Base-by-base conservation (phyloP, 1,140 invertebrate genomes). In the Berghia stephanieae region DNA sequence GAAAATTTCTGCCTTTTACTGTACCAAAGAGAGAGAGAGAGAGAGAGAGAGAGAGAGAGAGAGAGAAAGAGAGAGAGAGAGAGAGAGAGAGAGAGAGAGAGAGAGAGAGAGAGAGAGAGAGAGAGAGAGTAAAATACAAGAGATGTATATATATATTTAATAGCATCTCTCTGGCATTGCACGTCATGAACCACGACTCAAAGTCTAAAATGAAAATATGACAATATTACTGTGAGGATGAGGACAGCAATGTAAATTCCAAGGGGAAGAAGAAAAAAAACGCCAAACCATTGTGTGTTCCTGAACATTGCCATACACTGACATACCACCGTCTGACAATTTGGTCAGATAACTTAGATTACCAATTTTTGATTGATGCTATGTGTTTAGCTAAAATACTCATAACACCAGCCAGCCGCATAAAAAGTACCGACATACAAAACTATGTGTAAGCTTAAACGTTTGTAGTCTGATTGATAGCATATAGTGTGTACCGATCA, bases 81-180 rank as follows among this genome's bases (percentile, higher is more conserved):
- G 5, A 60, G 21, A 60, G 55, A 27, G 55, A 6, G 55, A 6
- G 55, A 60, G 34, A 60, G 34, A 60, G n/a, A 60, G 21, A 60
- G 21, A 4, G 21, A 60, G 55, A 8, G 4, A 6, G 55, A 60
- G n/a, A 31, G 5, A 60, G 55, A 27, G 55, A n/a, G 24, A 27
- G 66, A 38, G n/a, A 68, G 44, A 38, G 21, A 24, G 27, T 27
- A 21, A 46, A 24, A 2, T 46, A 55, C 52, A 52, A 34, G 21
- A 72, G 57, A 21, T 18, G 46, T 72, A 72, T 36, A 72, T 52
- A 72, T 52, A 72, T 72, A 72, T 72, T 52, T 52, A 44, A 31
- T 34, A 46, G 24, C 70, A 72, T 55, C 34, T 52, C 16, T 1
- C 3, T 72, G 46, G 44, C 52, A 34, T 72, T 38, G 42, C 18